Evolutionary conservation across 2,113 vertebrate genomes (phyloP).

Genomic region (Heliornis fulica): DNA sequence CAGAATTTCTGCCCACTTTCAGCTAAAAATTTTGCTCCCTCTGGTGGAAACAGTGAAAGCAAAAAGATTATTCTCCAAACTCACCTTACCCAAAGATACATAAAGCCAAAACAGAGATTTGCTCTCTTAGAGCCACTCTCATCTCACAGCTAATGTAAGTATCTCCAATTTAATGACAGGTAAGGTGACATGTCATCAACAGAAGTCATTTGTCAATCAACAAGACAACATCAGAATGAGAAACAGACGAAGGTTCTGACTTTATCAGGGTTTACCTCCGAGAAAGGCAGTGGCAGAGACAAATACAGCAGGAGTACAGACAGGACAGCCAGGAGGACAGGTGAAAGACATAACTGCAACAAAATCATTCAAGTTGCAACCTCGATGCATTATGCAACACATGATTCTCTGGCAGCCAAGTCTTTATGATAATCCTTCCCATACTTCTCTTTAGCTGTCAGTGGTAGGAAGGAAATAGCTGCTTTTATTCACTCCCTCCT

Average conservation of each 20-base stretch:
- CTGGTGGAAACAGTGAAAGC: background rate
- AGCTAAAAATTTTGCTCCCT: slow-evolving; percentile 26
- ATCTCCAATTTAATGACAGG: background rate
- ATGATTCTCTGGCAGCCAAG: background rate
- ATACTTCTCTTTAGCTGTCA: background rate
- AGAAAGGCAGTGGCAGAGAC: background rate
- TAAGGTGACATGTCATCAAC: background rate
- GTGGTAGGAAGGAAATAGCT: background rate
- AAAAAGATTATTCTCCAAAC: background rate
- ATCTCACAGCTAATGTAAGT: background rate
- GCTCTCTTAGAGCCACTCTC: background rate
- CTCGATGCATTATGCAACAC: background rate
- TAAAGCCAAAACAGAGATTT: background rate
- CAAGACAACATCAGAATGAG: background rate
- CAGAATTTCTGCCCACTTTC: background rate
- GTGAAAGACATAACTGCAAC: background rate
- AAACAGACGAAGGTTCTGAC: background rate
- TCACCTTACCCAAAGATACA: background rate
- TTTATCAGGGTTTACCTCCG: background rate
- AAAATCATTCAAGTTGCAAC: background rate
- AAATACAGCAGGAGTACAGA: background rate
- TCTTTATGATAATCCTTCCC: background rate
- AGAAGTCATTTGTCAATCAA: background rate
- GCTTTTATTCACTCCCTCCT: background rate
- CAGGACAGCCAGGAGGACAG: background rate